Evolutionary conservation across 1,140 invertebrate species (phyloP), one percentile per base, ranked within the genome.

Genomic region (Drosophila murphyi): DNA sequence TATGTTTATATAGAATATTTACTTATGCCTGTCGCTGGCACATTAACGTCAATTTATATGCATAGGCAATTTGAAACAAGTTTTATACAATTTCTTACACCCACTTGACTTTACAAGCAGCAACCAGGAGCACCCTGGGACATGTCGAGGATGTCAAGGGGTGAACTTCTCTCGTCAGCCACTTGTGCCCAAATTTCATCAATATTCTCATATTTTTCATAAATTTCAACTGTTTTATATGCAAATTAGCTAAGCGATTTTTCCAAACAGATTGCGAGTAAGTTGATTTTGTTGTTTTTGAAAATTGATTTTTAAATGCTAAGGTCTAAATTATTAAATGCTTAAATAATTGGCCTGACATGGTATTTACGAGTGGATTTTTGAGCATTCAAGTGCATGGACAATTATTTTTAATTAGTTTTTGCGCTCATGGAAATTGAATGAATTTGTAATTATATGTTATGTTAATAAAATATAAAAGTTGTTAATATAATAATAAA

Each of bases 41-140:
- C 82, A 92, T 92, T 92, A 92, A 91, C 91, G 59, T 80, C 88
- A 91, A 92, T 92, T 92, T 92, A 92, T 92, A 92, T 92, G 91
- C 91, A 92, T 87, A 92, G 90, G 80, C 90, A 92, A 91, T 91
- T 89, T 92, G 76, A 75, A 91, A 82, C 76, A 83, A 87, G 89
- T 92, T 92, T 92, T 92, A 92, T 71, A 89, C 73, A 90, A 92
- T 92, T 92, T 91, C 81, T 90, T 91, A 86, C 82, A 88, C 61
- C 77, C 86, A 92, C 89, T 92, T 92, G 91, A 92, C 82, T 92
- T 74, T 74, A 50, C 31, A 77, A 81, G 55, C 29, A 51, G 71
- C 76, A 67, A 72, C 71, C 10, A 62, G 34, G 5, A 41, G 20
- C 72, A 55, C 41, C 54, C 63, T 31, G 61, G 48, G 20, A 54